phyloP scores from a whole-genome alignment of 2,888 invertebrate species.

The Oscheius onirici region DNA sequence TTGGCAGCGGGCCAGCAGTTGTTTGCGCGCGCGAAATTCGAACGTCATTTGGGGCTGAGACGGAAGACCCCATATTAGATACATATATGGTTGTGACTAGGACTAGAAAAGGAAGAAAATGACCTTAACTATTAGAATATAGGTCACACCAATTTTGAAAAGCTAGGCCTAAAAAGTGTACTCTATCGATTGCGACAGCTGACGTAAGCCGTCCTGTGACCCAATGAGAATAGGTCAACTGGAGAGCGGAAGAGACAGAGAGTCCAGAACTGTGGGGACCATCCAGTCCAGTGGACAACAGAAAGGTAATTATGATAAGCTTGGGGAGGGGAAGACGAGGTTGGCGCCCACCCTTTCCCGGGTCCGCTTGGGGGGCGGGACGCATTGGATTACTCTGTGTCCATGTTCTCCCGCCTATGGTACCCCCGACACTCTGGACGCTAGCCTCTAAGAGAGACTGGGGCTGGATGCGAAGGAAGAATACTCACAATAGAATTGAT shows the following conservation, averaged over 20 bases:
- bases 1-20: constrained; percentile 46
- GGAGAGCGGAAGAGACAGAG: background rate
- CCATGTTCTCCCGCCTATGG: constrained; percentile 25
- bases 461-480: background rate
- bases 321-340: constrained; percentile 35
- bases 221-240: background rate
- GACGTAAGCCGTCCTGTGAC: background rate
- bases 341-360: constrained; percentile 56
- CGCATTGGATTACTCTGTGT: constrained; percentile 50
- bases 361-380: constrained; percentile 53
- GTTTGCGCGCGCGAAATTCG: constrained; percentile 37
- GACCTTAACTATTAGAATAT: background rate
- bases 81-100: background rate
- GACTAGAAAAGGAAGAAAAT: background rate
- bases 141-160: background rate
- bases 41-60: constrained; percentile 22
- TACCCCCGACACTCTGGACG: constrained; percentile 21
- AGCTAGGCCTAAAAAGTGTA: constrained; percentile 3
- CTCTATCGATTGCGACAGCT: constrained; percentile 13
- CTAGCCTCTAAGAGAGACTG: constrained; percentile 1
- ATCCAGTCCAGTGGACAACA: background rate
- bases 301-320: constrained; percentile 36
- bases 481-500: background rate
- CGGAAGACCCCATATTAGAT: background rate
- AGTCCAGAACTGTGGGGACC: background rate